These are phyloP conservation scores for Rhinoraja longicauda DNA, from an alignment of 2,797 vertebrate species.

Conservation along the genomic window DNA sequence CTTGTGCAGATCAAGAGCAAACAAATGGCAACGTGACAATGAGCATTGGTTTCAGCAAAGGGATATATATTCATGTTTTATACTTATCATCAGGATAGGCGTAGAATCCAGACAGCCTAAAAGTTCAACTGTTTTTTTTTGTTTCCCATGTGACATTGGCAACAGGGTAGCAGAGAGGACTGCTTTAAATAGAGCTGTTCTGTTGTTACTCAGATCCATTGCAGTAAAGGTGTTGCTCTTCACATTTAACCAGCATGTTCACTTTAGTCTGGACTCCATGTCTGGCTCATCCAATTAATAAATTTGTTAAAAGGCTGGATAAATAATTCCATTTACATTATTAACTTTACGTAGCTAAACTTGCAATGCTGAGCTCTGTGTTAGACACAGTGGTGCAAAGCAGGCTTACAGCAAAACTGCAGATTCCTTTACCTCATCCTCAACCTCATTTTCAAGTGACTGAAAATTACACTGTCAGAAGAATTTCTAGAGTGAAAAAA, in stretches of 20 bases:
- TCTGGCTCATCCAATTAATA: neutral
- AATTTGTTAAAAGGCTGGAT: neutral
- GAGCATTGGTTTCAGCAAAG: neutral
- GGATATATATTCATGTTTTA: neutral
- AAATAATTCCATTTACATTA: neutral
- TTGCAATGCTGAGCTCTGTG: too few relatives aligned
- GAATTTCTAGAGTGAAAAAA: neutral
- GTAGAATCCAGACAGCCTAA: neutral
- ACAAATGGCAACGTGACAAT: neutral
- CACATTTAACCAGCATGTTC: neutral
- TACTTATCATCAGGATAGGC: neutral
- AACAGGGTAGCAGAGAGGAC: neutral
- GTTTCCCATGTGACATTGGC: neutral
- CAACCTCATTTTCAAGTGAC: neutral
- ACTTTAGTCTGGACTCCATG: neutral
- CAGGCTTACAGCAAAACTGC: neutral
- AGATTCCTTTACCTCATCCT: neutral
- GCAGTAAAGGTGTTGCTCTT: neutral
- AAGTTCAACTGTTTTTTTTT: neutral
- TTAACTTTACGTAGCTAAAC: too few relatives aligned
- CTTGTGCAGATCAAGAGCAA: neutral
- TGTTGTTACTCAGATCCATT: constrained; percentile 32
- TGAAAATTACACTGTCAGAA: neutral
- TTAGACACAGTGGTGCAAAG: neutral
- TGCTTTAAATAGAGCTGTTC: neutral